Evolutionary conservation across 2,888 invertebrate genomes (phyloP).

Genomic region (Zaprionus bogoriensis): DNA sequence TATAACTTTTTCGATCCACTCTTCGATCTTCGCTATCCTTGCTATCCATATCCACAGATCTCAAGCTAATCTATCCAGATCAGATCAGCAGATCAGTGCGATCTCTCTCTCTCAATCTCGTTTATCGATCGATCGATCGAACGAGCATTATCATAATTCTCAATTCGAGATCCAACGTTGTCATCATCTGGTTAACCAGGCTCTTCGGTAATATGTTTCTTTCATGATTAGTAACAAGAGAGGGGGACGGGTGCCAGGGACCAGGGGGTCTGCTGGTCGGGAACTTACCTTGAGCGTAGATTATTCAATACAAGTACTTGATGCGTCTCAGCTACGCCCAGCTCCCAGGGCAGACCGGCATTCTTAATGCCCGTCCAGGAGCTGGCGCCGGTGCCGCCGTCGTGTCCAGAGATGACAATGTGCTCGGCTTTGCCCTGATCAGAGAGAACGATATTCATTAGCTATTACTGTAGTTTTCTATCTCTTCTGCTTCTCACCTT

Average conservation of each 20-base stretch:
- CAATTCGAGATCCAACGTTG: conserved; percentile 68
- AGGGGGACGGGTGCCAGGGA: conserved; percentile 40
- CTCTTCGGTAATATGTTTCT: conserved; percentile 80
- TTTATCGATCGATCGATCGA: conserved; percentile 19
- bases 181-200: conserved; percentile 83
- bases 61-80: not conserved
- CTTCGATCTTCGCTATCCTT: conserved; percentile 2
- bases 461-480: no score
- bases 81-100: conserved; percentile 14
- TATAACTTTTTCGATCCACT: conserved; percentile 12
- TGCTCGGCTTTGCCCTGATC: conserved; percentile 97
- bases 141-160: conserved; percentile 15
- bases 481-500: no score
- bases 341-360: conserved; percentile 99
- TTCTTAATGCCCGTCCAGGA: conserved; percentile 99
- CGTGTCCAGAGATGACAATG: conserved; percentile 99
- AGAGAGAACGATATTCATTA: not conserved
- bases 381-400: conserved; percentile 99
- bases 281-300: conserved; percentile 87
- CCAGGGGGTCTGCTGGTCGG: conserved; percentile 59
- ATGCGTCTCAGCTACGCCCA: conserved; percentile 99
- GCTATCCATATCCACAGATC: not conserved
- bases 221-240: conserved; percentile 79
- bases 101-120: not conserved
- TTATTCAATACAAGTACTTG: conserved; percentile 97